These are phyloP conservation scores for Heliconius cydno DNA, from an alignment of 2,888 invertebrate genomes.

Conservation along the genomic window DNA sequence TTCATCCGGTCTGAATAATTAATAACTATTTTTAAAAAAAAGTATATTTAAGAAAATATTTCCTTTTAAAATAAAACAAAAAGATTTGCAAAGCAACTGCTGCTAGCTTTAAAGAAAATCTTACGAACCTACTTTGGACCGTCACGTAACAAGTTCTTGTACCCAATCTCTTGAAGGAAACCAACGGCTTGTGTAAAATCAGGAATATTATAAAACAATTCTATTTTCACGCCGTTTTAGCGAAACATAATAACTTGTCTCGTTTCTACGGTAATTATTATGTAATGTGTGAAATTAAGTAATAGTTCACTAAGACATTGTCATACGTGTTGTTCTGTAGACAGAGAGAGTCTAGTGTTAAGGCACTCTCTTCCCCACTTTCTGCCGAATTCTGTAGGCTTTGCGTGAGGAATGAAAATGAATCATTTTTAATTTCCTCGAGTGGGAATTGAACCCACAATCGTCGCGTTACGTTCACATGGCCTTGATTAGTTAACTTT, in stretches of 20 bases:
- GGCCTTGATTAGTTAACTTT: not conserved
- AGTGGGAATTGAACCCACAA: too few relatives aligned
- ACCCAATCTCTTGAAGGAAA: constrained; percentile 25
- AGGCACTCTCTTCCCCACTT: too few relatives aligned
- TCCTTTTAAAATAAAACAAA: not conserved
- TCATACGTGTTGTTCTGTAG: not conserved
- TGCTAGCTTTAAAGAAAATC: constrained; percentile 23
- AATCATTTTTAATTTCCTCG: too few relatives aligned
- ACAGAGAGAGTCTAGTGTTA: too few relatives aligned
- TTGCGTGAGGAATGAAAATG: too few relatives aligned
- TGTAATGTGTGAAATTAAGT: constrained; percentile 18
- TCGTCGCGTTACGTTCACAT: too few relatives aligned
- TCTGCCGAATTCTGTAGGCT: too few relatives aligned
- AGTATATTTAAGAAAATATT: not conserved
- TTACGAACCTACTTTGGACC: constrained; percentile 14
- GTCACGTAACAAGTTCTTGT: constrained; percentile 29
- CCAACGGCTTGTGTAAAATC: constrained; percentile 16
- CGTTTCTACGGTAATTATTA: constrained; percentile 8
- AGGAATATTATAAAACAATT: constrained; percentile 18
- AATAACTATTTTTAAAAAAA: not conserved
- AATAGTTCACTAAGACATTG: not conserved
- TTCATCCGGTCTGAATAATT: not conserved
- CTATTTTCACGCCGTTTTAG: constrained; percentile 23
- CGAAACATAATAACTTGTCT: not conserved
- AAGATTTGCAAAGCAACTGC: not conserved